These are phyloP conservation scores for Vollenhovia emeryi DNA, from an alignment of 1,140 invertebrate species.

Conservation along the genomic window DNA sequence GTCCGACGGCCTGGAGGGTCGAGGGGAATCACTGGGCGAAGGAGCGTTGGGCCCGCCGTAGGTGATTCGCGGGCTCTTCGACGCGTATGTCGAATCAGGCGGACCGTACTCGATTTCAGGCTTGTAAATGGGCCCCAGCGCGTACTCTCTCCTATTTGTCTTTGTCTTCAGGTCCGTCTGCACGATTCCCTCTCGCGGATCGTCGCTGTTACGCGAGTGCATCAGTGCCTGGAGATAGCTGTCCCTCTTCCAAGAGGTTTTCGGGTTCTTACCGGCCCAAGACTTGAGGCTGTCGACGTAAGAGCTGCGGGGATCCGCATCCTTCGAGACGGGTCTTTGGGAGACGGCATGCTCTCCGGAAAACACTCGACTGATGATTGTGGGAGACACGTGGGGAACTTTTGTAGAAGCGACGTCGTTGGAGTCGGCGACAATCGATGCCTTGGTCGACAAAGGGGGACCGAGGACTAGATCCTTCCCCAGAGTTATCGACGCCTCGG, in stretches of 20 bases:
- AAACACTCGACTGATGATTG: neutral
- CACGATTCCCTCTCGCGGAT: slow-evolving; percentile 72
- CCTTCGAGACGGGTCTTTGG: neutral
- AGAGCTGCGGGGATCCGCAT: neutral
- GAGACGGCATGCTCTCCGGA: neutral
- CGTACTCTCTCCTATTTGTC: slow-evolving; percentile 73
- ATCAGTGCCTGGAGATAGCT: slow-evolving; percentile 84
- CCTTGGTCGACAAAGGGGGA: neutral
- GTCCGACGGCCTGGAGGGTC: slow-evolving; percentile 61
- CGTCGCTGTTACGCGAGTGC: slow-evolving; percentile 82
- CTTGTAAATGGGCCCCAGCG: slow-evolving; percentile 75
- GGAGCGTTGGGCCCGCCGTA: slow-evolving; percentile 37
- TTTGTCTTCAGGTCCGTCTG: slow-evolving; percentile 59
- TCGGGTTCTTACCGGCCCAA: slow-evolving; percentile 47
- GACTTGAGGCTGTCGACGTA: neutral
- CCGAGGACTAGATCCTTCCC: slow-evolving; percentile 42
- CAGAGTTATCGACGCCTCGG: slow-evolving; percentile 40
- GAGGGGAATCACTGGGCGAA: slow-evolving; percentile 64
- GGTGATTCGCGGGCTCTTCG: slow-evolving; percentile 42
- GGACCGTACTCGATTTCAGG: slow-evolving; percentile 56
- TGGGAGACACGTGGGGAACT: neutral
- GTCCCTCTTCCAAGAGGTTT: slow-evolving; percentile 67
- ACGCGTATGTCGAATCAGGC: slow-evolving; percentile 30
- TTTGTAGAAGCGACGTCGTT: neutral
- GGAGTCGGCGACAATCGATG: neutral